Conservation (phyloP, 2,113 vertebrate genomes). For the Callipepla californica region DNA sequence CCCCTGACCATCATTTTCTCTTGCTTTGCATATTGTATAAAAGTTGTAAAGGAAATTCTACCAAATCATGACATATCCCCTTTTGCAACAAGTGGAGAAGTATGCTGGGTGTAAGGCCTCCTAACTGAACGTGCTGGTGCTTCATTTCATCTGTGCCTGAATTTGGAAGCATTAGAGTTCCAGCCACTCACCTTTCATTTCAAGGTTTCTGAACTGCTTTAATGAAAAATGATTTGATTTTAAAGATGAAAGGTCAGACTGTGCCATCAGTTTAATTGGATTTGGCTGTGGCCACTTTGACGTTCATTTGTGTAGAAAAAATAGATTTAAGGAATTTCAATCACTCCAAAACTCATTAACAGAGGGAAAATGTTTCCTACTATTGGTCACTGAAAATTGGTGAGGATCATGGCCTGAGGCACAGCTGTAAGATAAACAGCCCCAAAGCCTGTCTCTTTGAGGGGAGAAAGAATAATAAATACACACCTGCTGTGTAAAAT, state of each 20-base stretch:
- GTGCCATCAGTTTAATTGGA: background rate
- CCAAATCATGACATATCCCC: background rate
- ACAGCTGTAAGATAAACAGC: background rate
- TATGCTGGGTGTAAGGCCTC: background rate
- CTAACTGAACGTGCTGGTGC: fast-evolving
- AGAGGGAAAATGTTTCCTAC: background rate
- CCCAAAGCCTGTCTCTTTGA: background rate
- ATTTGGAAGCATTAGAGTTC: background rate
- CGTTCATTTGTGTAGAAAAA: background rate
- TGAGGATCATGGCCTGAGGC: background rate
- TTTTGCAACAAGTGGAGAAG: background rate
- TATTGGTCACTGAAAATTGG: background rate
- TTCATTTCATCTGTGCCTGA: background rate
- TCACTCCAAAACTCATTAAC: background rate
- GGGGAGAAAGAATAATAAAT: background rate
- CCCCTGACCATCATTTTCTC: background rate
- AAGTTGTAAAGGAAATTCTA: background rate
- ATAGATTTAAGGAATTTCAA: background rate
- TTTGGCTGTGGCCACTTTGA: background rate
- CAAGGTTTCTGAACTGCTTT: background rate
- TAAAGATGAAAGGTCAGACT: background rate
- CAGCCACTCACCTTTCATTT: background rate
- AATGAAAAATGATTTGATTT: background rate
- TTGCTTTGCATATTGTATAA: background rate
- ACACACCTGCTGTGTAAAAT: background rate